Percentiles rank a stretch among this genome's conserved stretches.
Conservation (phyloP, 2,113 vertebrate species). For the Malurus cyaneus region DNA sequence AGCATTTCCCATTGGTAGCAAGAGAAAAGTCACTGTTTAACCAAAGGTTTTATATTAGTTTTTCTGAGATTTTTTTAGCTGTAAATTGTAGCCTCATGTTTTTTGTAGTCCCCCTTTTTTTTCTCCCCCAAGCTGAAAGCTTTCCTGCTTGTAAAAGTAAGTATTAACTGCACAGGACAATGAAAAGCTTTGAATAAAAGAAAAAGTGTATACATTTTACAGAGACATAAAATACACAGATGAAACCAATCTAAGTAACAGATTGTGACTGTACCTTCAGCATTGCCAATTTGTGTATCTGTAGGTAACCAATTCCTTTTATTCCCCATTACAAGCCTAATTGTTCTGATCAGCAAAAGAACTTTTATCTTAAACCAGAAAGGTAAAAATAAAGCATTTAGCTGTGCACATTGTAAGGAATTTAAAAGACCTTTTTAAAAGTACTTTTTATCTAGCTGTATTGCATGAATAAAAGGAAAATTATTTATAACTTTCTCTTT, state of each 20-base stretch:
- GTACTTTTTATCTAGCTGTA: not conserved
- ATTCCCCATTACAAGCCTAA: not conserved
- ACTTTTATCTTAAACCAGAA: not conserved
- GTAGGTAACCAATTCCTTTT: not conserved
- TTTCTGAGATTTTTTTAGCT: not conserved
- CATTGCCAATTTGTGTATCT: not conserved
- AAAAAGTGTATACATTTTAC: not conserved
- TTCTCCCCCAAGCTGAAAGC: not conserved
- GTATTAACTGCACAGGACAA: not conserved
- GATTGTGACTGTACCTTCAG: not conserved
- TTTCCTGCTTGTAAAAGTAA: not conserved
- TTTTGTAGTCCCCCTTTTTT: not conserved
- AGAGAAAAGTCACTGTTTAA: not conserved
- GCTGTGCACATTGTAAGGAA: not conserved
- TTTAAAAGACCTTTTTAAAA: not conserved
- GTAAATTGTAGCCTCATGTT: not conserved
- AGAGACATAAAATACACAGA: not conserved
- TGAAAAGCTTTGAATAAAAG: not conserved
- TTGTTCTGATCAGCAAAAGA: not conserved
- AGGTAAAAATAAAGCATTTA: slow-evolving; percentile 6
- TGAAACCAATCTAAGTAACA: slow-evolving; percentile 5
- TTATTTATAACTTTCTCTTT: not conserved
- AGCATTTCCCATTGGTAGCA: not conserved
- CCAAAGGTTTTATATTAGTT: not conserved
- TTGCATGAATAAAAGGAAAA: not conserved